Evolutionary conservation across 2,113 vertebrate species (phyloP), one percentile per base, ranked within the genome.

Genomic region (Onychostruthus taczanowskii): DNA sequence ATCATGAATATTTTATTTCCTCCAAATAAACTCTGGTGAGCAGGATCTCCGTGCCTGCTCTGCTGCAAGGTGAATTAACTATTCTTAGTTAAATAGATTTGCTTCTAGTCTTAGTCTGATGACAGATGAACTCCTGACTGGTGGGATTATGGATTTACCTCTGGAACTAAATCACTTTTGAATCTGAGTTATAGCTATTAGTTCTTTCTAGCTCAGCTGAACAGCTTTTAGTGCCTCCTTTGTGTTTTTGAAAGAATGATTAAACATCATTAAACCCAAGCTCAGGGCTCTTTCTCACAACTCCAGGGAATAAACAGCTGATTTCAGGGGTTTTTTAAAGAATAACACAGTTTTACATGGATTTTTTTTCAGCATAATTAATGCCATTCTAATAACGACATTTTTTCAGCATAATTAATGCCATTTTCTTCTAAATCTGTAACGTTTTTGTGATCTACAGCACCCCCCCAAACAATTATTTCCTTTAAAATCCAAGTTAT

Each of bases 11-110:
- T 31, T 41, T 39, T 24, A 33, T 20, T 73, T 37, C 58, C 83
- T 93, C 61, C 66, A 93, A 79, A 78, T 10, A 76, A 87, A 96
- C 52, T 73, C 73, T 7, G 68, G 13, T 6, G 47, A 80, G 84
- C 64, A 39, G 73, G 62, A 64, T 78, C 62, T 58, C 78, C 64
- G 44, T n/a, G 62, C 59, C 61, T 7, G 58, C 85, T 82, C 68
- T n/a, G 91, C 50, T 58, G 89, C 92, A 97, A 97, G 83, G 94
- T 90, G 84, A 96, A 91, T 84, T 88, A 95, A 89, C 92, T 91
- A 97, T 93, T 96, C 82, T 94, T 90, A 95, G 84, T 95, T 93
- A 95, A 95, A 95, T 3, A 96, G 93, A 94, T 95, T 89, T 95
- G 61, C 64, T 84, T 87, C 91, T 72, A 92, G 92, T 87, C 95